A percentile compares a stretch with the other conserved stretches of the same genome.
Evolutionary conservation across 2,797 vertebrate genomes (phyloP).

Genomic region (Micropoecilia bifurca): DNA sequence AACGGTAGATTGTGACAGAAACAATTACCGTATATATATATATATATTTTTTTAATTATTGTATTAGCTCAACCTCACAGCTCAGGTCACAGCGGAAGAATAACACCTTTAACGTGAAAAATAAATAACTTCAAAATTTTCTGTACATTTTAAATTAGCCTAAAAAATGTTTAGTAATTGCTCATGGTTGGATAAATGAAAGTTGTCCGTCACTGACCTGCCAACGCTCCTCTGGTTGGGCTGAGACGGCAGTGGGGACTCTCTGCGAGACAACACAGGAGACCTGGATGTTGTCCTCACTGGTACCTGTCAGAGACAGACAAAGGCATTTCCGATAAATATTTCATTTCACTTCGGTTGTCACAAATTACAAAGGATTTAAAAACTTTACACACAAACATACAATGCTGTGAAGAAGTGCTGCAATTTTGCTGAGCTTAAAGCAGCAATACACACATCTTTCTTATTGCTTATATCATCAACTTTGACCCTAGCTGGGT

Average conservation of each 20-base stretch:
- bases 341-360: background rate
- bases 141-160: background rate
- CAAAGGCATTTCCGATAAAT: background rate
- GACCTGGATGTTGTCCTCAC: conserved; percentile 95
- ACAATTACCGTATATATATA: background rate
- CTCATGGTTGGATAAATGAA: background rate
- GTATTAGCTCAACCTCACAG: background rate
- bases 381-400: background rate
- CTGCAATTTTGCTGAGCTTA: background rate
- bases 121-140: background rate
- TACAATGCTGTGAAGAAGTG: background rate
- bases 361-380: background rate
- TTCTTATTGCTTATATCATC: background rate
- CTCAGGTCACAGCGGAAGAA: too few relatives aligned
- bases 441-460: background rate
- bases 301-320: conserved; percentile 84
- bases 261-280: conserved; percentile 92
- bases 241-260: conserved; percentile 93
- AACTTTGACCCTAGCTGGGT: background rate
- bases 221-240: conserved; percentile 89
- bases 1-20: background rate
- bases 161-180: background rate
- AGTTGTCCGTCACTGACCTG: conserved; percentile 72
- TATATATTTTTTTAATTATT: background rate
- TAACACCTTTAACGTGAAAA: background rate